Conservation (phyloP, 2,113 vertebrate species). For the Chauna torquata region DNA sequence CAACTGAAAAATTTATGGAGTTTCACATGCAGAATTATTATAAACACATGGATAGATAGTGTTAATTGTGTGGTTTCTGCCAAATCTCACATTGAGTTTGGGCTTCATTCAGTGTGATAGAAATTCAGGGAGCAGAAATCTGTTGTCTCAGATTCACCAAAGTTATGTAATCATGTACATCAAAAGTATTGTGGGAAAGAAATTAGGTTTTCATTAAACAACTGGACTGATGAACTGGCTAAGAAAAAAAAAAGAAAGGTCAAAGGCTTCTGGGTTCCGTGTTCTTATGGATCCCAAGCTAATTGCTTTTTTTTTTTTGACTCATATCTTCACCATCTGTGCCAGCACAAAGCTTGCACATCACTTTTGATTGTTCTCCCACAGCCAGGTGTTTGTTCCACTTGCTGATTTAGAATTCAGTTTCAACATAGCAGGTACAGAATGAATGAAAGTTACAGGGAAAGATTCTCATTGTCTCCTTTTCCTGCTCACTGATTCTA, state of each 20-base stretch:
- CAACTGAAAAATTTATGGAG: rapidly evolving
- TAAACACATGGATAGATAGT: neutral
- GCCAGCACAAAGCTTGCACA: neutral
- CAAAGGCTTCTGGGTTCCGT: neutral
- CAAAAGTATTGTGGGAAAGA: neutral
- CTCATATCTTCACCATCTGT: neutral
- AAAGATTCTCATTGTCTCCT: neutral
- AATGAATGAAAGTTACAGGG: neutral
- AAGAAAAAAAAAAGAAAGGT: neutral
- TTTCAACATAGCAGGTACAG: neutral
- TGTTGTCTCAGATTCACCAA: neutral
- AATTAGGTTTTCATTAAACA: neutral
- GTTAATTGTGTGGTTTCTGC: neutral
- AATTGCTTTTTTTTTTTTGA: neutral
- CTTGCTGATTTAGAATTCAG: neutral
- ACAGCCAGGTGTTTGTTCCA: neutral
- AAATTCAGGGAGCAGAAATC: neutral
- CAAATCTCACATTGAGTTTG: neutral
- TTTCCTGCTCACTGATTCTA: neutral
- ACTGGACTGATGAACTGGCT: neutral
- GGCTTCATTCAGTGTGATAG: neutral
- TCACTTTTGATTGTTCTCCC: neutral
- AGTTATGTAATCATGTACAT: neutral
- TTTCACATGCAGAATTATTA: neutral
- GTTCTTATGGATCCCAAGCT: neutral